These are phyloP conservation scores for Formica exsecta DNA, from an alignment of 1,140 invertebrate species.

Conservation along the genomic window DNA sequence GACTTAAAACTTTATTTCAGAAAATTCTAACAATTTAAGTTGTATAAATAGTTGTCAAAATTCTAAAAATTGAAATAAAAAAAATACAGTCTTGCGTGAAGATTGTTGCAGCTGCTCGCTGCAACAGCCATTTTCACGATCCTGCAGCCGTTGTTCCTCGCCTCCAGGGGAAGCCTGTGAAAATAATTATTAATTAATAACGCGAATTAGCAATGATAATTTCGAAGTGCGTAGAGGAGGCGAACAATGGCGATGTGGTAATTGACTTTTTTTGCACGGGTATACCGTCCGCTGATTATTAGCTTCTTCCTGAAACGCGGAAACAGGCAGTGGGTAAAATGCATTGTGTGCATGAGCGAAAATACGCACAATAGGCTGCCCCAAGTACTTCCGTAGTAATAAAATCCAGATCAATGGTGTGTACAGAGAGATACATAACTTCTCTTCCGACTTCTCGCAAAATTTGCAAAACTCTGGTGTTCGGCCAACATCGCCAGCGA, in stretches of 20 bases:
- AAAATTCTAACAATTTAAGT: no score
- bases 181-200: constrained; percentile 63
- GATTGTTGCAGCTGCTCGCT: not conserved
- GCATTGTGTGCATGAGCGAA: constrained; percentile 55
- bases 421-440: not conserved
- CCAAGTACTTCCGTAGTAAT: constrained; percentile 51
- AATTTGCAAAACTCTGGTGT: not conserved
- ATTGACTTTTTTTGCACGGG: constrained; percentile 54
- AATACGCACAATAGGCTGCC: constrained; percentile 53
- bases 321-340: not conserved
- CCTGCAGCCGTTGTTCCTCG: no score
- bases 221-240: not conserved
- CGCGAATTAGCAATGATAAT: constrained; percentile 60
- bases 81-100: no score
- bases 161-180: not conserved
- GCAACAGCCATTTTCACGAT: not conserved
- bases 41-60: no score
- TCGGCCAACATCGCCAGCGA: not conserved
- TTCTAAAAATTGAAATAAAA: no score
- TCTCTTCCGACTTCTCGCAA: not conserved
- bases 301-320: constrained; percentile 40
- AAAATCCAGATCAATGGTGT: constrained; percentile 51
- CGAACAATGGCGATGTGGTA: constrained; percentile 52
- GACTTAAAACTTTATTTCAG: no score
- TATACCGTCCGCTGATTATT: constrained; percentile 41